Percentiles rank a stretch among this genome's conserved stretches.
Conservation (phyloP, 2,113 vertebrate genomes). For the Alligator sinensis region DNA sequence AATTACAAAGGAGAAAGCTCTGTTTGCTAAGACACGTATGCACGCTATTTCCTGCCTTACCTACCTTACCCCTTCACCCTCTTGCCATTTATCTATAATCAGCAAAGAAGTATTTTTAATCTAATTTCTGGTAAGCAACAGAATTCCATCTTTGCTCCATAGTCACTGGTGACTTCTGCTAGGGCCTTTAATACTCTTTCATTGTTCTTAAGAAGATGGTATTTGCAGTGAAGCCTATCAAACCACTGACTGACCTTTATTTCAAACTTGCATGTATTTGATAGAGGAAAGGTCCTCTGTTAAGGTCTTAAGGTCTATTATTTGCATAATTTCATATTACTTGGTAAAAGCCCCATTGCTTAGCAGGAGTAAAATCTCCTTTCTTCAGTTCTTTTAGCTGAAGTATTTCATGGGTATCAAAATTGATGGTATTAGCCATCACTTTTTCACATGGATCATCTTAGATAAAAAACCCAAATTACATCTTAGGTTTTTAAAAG, state of each 20-base stretch:
- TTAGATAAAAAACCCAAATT: constrained; percentile 72
- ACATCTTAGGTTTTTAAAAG: constrained; percentile 60
- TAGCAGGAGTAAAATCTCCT: constrained; percentile 45
- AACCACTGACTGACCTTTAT: constrained; percentile 47
- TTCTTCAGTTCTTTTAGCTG: constrained; percentile 42
- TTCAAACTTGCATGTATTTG: constrained; percentile 15
- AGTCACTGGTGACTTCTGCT: constrained; percentile 19
- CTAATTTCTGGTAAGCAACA: neutral
- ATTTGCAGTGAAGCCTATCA: constrained; percentile 49
- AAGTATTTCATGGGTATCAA: constrained; percentile 71
- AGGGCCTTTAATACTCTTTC: neutral
- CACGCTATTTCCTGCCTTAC: neutral
- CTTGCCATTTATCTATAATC: neutral
- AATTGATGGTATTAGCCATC: constrained; percentile 60
- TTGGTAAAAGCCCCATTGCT: constrained; percentile 39
- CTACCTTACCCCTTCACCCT: neutral
- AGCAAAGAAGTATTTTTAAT: neutral
- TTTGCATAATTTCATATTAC: constrained; percentile 76
- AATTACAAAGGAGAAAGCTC: rapidly evolving
- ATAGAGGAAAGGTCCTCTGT: constrained; percentile 50
- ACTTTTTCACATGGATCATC: constrained; percentile 66
- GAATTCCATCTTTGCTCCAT: neutral
- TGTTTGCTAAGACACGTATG: neutral
- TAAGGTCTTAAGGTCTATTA: constrained; percentile 35
- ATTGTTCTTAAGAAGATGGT: constrained; percentile 7